phyloP scores from a whole-genome alignment of 2,797 vertebrate species.

The Gallinago solitaria region DNA sequence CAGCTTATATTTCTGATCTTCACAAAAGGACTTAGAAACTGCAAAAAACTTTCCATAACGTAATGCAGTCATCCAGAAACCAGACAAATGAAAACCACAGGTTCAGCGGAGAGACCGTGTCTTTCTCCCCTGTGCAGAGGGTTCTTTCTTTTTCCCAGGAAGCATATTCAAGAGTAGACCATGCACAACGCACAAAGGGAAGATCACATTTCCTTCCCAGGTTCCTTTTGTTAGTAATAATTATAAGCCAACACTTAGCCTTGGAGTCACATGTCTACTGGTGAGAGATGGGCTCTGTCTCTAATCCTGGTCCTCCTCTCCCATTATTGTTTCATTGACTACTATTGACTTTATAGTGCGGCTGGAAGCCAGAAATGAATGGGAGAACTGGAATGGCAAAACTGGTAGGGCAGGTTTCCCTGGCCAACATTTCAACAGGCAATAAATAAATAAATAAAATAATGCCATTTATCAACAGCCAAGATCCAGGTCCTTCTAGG shows the following conservation, averaged over 20 bases:
- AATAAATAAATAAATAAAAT: conserved; percentile 65
- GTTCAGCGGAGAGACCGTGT: not conserved
- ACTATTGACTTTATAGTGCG: conserved; percentile 68
- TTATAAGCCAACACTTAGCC: conserved; percentile 58
- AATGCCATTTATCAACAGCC: conserved; percentile 43
- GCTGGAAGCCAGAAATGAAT: conserved; percentile 50
- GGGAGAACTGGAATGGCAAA: conserved; percentile 33
- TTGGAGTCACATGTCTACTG: conserved; percentile 42
- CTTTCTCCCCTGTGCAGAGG: not conserved
- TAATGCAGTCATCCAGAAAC: conserved; percentile 13
- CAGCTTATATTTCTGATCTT: not conserved
- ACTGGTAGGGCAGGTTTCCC: conserved; percentile 68
- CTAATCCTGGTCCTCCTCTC: conserved; percentile 60
- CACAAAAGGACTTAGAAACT: not conserved
- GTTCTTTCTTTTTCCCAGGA: conserved; percentile 34
- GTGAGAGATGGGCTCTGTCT: conserved; percentile 50
- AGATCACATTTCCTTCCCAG: conserved; percentile 70
- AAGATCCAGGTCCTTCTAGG: conserved; percentile 43
- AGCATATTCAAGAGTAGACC: conserved; percentile 4
- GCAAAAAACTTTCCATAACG: not conserved
- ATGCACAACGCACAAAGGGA: conserved; percentile 7
- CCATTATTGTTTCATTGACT: conserved; percentile 69
- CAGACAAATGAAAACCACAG: not conserved
- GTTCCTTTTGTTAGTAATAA: conserved; percentile 53
- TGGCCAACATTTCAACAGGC: conserved; percentile 25